Evolutionary conservation across 1,140 invertebrate species (phyloP), one percentile per base, ranked within the genome.

Genomic region (Sycobia sp.): DNA sequence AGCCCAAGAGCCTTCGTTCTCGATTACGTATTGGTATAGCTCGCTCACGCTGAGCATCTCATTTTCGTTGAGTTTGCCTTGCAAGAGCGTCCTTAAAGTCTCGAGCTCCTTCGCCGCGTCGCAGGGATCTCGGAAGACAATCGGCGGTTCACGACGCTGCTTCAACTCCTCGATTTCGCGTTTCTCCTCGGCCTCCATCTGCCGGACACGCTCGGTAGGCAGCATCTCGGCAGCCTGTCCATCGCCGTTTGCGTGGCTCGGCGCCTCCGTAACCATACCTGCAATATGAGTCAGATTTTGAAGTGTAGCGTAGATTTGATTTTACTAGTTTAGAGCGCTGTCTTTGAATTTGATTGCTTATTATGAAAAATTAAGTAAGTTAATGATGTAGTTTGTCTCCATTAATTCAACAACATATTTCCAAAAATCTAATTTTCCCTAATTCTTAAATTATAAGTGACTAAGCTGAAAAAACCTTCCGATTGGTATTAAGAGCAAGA

Each of bases 1-100:
- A 43, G 93, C 92, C 94, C 94, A 96, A 65, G 91, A 92, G 43
- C 94, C 94, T 71, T 94, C 92, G 68, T 93, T 91, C 62, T 91
- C 90, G 57, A 95, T 80, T 70, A 95, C 87, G 79, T 95, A 97
- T 73, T 93, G 91, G 70, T 90, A 86, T 59, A 96, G 80, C 82
- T 96, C 93, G 66, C 89, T 86, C 67, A 93, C 79, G 69, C 88
- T 89, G 59, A 84, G 84, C 69, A 86, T 82, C 72, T 93, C 91
- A 43, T 90, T 90, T 7, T 87, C 84, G 47, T 79, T 84, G 27
- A 92, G 79, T 69, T 89, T 87, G 1, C 85, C 86, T 61, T 88
- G 86, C 3, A 91, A 78, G 20, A 85, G 66, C 59, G 81, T 83
- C 7, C 85, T 81, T 8, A 93, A 76, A 0, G 82, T 79, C 54